Base-by-base conservation (phyloP, 2,888 invertebrate species). In the Plutella xylostella region DNA sequence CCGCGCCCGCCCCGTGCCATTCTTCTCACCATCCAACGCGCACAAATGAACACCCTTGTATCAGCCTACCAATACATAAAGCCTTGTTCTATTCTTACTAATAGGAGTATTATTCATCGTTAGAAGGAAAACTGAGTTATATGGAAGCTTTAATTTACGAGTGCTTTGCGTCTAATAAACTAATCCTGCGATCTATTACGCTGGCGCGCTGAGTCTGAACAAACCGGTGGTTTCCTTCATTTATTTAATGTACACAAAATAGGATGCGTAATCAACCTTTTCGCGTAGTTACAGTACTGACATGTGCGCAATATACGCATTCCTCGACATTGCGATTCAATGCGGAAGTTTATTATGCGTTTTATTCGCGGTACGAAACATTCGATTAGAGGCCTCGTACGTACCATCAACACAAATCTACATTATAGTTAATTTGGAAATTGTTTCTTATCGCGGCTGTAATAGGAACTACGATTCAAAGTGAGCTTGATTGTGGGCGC, bases 331-430 rank as follows among this genome's bases (percentile, higher is more conserved):
- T 69, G 68, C 66, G 56, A 58, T 54, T 57, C 52, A 63, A 69
- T 64, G 63, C 68, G 74, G 75, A 75, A 75, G 68, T 70, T 65
- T 63, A 75, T 72, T 71, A 71, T 65, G 61, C 65, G 55, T 62
- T 63, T 65, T 63, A 63, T 68, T 62, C 62, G 63, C 61, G 35
- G 44, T 31, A 60, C 60, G 56, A 63, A 64, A 65, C 61, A 70
- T 74, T 72, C 67, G 67, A 72, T 72, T 73, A 70, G 61, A 65
- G 63, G 62, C 15, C 37, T 17, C 41, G 39, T n/a, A n/a, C 37
- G 37, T 11, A 14, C 15, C 33, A n/a, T 33, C n/a, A n/a, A n/a
- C n/a, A n/a, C n/a, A n/a, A n/a, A n/a, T n/a, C n/a, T n/a, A n/a
- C n/a, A n/a, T n/a, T n/a, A n/a, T n/a, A n/a, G n/a, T n/a, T n/a